Evolutionary conservation across 2,888 invertebrate species (phyloP).

Genomic region (Drosophila melanocephala): DNA sequence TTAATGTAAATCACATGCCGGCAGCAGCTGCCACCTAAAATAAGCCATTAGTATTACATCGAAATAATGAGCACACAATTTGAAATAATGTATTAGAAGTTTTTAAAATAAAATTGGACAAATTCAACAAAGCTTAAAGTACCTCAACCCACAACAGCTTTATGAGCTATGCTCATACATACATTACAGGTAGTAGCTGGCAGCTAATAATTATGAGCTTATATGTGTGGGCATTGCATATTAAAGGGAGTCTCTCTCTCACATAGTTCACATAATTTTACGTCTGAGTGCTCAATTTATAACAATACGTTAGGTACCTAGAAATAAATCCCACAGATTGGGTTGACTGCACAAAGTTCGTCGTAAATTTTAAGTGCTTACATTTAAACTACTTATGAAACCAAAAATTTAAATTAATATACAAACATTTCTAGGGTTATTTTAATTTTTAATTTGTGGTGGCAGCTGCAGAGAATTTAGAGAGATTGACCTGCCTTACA

Average conservation of each 20-base stretch:
- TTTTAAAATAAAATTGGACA: background rate
- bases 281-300: constrained; percentile 56
- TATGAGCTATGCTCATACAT: background rate
- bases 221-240: background rate
- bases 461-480: constrained; percentile 8
- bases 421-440: constrained; percentile 20
- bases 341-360: constrained; percentile 18
- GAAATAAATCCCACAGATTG: background rate
- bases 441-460: constrained; percentile 2
- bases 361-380: constrained; percentile 25
- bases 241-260: background rate
- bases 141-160: constrained; percentile 8
- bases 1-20: constrained; percentile 7
- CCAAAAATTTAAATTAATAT: constrained; percentile 2
- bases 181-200: constrained; percentile 2
- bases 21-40: constrained; percentile 2
- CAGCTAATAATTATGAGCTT: constrained; percentile 25
- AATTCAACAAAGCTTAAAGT: background rate
- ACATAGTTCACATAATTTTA: constrained; percentile 35
- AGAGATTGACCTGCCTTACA: constrained; percentile 11
- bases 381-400: constrained; percentile 7
- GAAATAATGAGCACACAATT: constrained; percentile 1
- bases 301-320: background rate
- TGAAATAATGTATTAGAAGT: background rate
- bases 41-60: constrained; percentile 22